Conservation (phyloP, 2,797 vertebrate species). For the Centroberyx gerrardi region DNA sequence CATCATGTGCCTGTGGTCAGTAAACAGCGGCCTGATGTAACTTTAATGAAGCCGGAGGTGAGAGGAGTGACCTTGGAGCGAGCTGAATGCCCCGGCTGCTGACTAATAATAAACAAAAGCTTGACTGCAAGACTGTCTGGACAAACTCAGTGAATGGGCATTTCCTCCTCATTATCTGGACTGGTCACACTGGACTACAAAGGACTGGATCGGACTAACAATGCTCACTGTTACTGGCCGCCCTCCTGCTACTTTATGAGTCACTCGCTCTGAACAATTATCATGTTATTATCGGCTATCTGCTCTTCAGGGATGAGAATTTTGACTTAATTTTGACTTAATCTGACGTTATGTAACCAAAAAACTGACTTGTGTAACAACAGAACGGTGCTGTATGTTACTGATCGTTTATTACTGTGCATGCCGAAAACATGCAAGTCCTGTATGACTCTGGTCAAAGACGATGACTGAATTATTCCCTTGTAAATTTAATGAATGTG, state of each 20-base stretch:
- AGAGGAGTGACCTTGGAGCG: constrained; percentile 23
- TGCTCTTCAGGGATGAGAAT: background rate
- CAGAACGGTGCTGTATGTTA: background rate
- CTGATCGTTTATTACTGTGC: background rate
- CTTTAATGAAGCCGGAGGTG: constrained; percentile 32
- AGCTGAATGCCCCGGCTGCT: constrained; percentile 21
- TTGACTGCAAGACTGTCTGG: constrained; percentile 39
- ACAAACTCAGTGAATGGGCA: constrained; percentile 21
- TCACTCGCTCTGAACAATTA: constrained; percentile 45
- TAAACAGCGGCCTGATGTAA: constrained; percentile 1
- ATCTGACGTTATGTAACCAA: constrained; percentile 5
- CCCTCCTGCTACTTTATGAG: constrained; percentile 37
- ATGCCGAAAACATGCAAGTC: background rate
- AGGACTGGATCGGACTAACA: constrained; percentile 33
- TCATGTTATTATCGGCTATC: constrained; percentile 10
- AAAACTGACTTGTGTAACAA: background rate
- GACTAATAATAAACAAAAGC: constrained; percentile 56
- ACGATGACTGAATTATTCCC: background rate
- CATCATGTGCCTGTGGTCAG: background rate
- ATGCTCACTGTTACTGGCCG: background rate
- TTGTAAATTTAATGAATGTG: background rate
- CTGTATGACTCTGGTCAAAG: background rate
- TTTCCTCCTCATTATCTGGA: constrained; percentile 58
- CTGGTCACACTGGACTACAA: constrained; percentile 35
- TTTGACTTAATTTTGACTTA: background rate